Evolutionary conservation across 2,888 invertebrate species (phyloP), one percentile per base, ranked within the genome.

Genomic region (Drosophila nr. medialis): DNA sequence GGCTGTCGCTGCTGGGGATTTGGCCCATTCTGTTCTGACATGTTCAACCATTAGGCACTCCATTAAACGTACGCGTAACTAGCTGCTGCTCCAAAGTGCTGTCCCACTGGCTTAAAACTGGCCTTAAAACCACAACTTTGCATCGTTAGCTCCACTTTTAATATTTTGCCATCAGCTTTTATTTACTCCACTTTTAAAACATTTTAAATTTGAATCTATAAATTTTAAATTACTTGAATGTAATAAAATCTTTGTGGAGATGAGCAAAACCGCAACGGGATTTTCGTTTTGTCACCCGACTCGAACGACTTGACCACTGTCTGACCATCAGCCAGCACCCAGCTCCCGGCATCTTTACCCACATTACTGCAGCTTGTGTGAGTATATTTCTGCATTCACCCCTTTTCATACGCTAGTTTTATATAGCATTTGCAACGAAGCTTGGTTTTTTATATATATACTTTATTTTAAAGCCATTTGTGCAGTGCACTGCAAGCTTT

Each of bases 161-260:
- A 75, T 62, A 63, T 59, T 71, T 65, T 58, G 63, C 36, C 54
- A 56, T 48, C 48, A 63, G 63, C 53, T 63, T 59, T 27, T 61
- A 51, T 45, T 59, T 45, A 21, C 42, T 38, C 29, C 75, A 58
- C 53, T 72, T 67, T 76, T 55, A 61, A 50, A 70, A 72, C 69
- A 76, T 76, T 79, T 73, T 38, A 67, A 76, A 76, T 80, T 73
- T 76, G 76, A 79, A 80, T 76, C 69, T 76, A 80, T 80, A 80
- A 79, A 80, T 80, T 76, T 79, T 50, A 70, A 76, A 79, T 76
- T 73, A 76, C 76, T 73, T 76, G 62, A 72, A 73, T 79, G 76
- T 73, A 73, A 77, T 73, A 49, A 74, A 80, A 76, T 70, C 76
- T 80, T 76, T 72, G 79, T 66, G 53, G 63, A 53, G 64, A 66